Conservation (phyloP, 2,797 vertebrate species). For the Diplodus sargus region DNA sequence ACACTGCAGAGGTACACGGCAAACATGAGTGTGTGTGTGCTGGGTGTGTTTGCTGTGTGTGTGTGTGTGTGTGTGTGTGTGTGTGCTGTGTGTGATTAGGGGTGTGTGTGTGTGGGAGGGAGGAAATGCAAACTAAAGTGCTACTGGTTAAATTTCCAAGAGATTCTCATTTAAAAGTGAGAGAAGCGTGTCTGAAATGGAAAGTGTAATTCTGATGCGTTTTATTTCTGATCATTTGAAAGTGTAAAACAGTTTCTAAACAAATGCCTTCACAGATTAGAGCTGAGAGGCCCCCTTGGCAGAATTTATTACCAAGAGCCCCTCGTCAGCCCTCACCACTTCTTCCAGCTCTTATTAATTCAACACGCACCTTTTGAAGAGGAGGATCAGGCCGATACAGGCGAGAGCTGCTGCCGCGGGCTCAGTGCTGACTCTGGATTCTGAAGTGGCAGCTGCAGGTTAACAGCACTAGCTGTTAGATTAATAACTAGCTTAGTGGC, state of each 20-base stretch:
- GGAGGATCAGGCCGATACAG: slow-evolving; percentile 20
- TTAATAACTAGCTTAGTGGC: slow-evolving; percentile 36
- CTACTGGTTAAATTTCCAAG: slow-evolving; percentile 6
- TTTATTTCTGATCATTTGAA: slow-evolving; percentile 22
- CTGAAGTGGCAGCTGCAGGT: slow-evolving; percentile 49
- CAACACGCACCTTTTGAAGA: slow-evolving; percentile 50
- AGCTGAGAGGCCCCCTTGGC: not conserved
- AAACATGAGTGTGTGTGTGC: not conserved
- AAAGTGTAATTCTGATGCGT: slow-evolving; percentile 8
- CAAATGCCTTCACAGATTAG: slow-evolving; percentile 18
- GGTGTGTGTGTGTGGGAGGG: not conserved
- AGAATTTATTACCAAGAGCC: slow-evolving; percentile 33
- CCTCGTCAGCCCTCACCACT: slow-evolving; percentile 16
- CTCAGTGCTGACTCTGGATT: slow-evolving; percentile 60
- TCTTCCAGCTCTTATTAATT: slow-evolving; percentile 61
- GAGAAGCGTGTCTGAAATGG: not conserved
- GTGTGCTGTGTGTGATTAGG: not conserved
- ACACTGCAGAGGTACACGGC: slow-evolving; percentile 12
- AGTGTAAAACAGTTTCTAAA: not conserved
- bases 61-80: slow-evolving; percentile 3
- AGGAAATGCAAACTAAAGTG: not conserved
- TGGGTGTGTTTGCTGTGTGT: slow-evolving; percentile 5
- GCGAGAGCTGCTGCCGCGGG: slow-evolving; percentile 26
- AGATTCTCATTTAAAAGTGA: not conserved
- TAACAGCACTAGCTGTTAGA: slow-evolving; percentile 1